Evolutionary conservation across 2,888 invertebrate genomes (phyloP).

Genomic region (Chaetogeoica ovagalla): DNA sequence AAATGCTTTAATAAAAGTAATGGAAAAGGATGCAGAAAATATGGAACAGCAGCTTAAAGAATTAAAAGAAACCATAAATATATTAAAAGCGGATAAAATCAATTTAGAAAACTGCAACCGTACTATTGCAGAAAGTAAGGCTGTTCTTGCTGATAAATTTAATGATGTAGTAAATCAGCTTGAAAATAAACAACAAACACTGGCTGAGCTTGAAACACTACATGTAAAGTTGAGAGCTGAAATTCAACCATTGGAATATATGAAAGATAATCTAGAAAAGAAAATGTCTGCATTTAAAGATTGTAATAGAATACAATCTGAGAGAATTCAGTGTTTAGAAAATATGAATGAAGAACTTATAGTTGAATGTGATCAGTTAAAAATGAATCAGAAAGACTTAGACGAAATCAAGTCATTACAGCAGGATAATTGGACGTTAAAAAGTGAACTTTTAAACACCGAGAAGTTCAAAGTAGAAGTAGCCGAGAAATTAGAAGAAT

Average conservation of each 20-base stretch:
- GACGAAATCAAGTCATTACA: constrained; percentile 25
- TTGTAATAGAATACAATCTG: constrained; percentile 38
- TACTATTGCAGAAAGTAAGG: constrained; percentile 23
- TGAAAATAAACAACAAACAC: constrained; percentile 48
- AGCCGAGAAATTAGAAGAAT: constrained; percentile 23
- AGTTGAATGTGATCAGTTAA: constrained; percentile 28
- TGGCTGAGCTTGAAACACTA: constrained; percentile 43
- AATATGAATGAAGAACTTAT: constrained; percentile 31
- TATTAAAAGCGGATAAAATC: constrained; percentile 6
- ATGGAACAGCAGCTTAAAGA: constrained; percentile 25
- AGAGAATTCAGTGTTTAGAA: constrained; percentile 38
- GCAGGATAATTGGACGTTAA: constrained; percentile 42
- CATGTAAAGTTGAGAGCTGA: constrained; percentile 45
- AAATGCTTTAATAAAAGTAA: constrained; percentile 43
- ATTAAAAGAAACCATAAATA: constrained; percentile 12
- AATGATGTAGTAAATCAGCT: constrained; percentile 16
- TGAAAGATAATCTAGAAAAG: constrained; percentile 47
- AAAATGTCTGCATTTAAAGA: constrained; percentile 38
- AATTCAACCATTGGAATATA: constrained; percentile 47
- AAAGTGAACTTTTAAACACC: constrained; percentile 35
- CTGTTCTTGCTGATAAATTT: constrained; percentile 15
- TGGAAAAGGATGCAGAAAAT: constrained; percentile 45
- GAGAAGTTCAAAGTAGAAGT: constrained; percentile 41
- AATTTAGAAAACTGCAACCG: background rate
- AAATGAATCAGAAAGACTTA: constrained; percentile 31